Percentiles rank a stretch among this genome's conserved stretches.
Conservation (phyloP, 2,113 vertebrate species). For the Ceyx cyanopectus region DNA sequence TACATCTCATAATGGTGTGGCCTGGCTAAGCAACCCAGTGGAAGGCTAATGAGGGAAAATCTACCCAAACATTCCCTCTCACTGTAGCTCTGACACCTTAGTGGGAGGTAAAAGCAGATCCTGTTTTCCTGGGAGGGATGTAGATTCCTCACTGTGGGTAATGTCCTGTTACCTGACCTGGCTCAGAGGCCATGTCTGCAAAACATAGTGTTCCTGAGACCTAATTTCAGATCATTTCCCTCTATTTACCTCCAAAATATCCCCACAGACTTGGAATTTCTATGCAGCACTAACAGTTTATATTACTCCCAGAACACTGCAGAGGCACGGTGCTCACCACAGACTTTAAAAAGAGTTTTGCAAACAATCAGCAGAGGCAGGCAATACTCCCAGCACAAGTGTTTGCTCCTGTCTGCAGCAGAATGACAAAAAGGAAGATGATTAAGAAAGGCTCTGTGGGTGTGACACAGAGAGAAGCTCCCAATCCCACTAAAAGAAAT, state of each 20-base stretch:
- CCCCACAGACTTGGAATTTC: slow-evolving; percentile 12
- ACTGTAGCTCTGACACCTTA: neutral
- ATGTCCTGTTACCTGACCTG: neutral
- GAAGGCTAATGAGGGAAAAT: slow-evolving; percentile 3
- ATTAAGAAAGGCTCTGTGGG: neutral
- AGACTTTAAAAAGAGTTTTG: neutral
- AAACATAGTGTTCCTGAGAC: neutral
- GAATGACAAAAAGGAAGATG: neutral
- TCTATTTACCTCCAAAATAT: neutral
- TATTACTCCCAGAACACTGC: neutral
- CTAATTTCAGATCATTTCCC: neutral
- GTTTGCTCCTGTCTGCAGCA: neutral
- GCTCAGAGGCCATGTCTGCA: neutral
- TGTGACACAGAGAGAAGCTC: neutral
- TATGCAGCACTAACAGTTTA: neutral
- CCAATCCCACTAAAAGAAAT: neutral
- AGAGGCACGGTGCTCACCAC: neutral
- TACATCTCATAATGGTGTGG: neutral
- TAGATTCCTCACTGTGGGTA: neutral
- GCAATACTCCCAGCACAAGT: neutral
- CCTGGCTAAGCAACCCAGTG: neutral
- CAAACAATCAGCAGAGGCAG: neutral
- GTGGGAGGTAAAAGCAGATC: neutral
- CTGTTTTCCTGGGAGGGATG: neutral
- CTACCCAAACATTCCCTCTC: neutral